Base-by-base conservation (phyloP, 2,888 invertebrate species). In the Tubiluchus corallicola region DNA sequence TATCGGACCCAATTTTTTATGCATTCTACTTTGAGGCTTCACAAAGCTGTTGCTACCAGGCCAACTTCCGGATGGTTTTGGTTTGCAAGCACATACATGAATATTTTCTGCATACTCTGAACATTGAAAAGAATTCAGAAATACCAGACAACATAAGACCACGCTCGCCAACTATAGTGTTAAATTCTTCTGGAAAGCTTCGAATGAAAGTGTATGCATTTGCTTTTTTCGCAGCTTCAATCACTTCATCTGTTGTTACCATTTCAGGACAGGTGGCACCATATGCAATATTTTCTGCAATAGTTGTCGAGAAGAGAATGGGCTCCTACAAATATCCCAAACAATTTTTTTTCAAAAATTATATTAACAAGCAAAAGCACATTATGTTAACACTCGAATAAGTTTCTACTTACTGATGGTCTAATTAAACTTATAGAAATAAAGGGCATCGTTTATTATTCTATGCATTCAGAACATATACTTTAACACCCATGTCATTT, bases 271-370 rank as follows among this genome's bases (percentile, higher is more conserved):
- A 54, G 38, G 71, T 68, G 2, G 78, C 73, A 2, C 94, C 94
- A 59, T 96, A 96, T 4, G 81, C 65, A 52, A 90, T 84, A 64
- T 90, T 90, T 1, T 94, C 87, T 50, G 75, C 74, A 51, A 96
- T 82, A 2, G 81, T 77, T 42, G 82, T 80, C 17, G 87, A 84
- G 61, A 96, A 96, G 37, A 96, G 68, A 13, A 83, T 74, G 0
- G 96, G 94, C 61, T 96, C 94, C 75, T 82, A n/a, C n/a, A n/a
- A n/a, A n/a, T n/a, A n/a, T n/a, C n/a, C n/a, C n/a, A n/a, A n/a
- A n/a, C n/a, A n/a, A n/a, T n/a, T n/a, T n/a, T n/a, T n/a, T n/a
- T n/a, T n/a, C n/a, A n/a, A n/a, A n/a, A n/a, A n/a, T n/a, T n/a
- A n/a, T n/a, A n/a, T n/a, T n/a, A n/a, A n/a, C n/a, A n/a, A n/a